Base-by-base conservation (phyloP, 2,888 invertebrate genomes). In the Eristalis pertinax region DNA sequence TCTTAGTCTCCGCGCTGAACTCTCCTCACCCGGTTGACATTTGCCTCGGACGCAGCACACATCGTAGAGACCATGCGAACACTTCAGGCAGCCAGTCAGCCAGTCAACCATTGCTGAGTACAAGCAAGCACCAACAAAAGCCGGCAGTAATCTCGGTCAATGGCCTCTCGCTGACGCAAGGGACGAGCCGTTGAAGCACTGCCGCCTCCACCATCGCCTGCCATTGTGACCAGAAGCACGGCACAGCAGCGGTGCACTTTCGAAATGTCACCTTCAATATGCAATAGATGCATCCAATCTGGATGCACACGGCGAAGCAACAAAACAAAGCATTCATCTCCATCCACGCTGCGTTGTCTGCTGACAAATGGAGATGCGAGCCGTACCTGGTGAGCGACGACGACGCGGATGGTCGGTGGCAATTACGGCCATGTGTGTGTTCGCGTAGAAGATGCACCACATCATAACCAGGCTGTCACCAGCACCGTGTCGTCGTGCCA, bases 1-100 rank as follows among this genome's bases (percentile, higher is more conserved):
- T 87, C 82, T 83, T 70, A 70, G 62, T 78, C 70, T 78, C 19
- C 26, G 74, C 77, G 74, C 77, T 82, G 74, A 82, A 83, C 78
- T 75, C 77, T 43, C 38, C 58, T 22, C 50, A 19, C 43, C 4
- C n/a, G 1, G 72, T 83, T 84, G 84, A 80, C 87, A 84, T 83
- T 87, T 87, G 76, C 87, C 68, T 69, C 68, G 68, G 50, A 76
- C 69, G 73, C 75, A 43, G 32, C 32, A 74, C 43, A 69, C 24
- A 60, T 60, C 58, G 13, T 4, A 26, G 22, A 58, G 58, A 24
- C 58, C 43, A 43, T 43, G 19, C 19, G 19, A 50, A 19, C 19
- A n/a, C n/a, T n/a, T n/a, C n/a, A n/a, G n/a, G n/a, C 4, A 26
- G 4, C 8, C 50, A 64, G 50, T 5, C 15, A 65, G 50, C 2